These are phyloP conservation scores for Drosophila anomelani DNA, from an alignment of 2,888 invertebrate genomes.

Conservation along the genomic window DNA sequence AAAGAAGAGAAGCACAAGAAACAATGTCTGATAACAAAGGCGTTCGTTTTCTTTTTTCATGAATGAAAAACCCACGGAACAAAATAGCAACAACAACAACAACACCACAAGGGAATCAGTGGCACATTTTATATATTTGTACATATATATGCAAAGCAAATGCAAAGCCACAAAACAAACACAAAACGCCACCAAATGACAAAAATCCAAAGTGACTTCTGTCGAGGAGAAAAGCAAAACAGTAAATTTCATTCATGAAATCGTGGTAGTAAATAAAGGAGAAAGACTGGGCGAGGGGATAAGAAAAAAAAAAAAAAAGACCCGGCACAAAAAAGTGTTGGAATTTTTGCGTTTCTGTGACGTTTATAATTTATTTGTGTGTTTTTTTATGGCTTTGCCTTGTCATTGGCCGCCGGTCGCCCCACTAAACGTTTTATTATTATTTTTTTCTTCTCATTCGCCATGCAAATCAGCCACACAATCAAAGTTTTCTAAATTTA, in stretches of 20 bases:
- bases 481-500: conserved; percentile 38
- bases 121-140: conserved; percentile 59
- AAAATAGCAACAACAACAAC: conserved; percentile 8
- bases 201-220: conserved; percentile 57
- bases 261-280: conserved; percentile 24
- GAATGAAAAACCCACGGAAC: conserved; percentile 53
- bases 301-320: not conserved
- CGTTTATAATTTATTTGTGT: conserved; percentile 49
- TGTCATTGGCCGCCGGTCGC: conserved; percentile 25
- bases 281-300: conserved; percentile 2
- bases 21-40: conserved; percentile 62
- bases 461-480: conserved; percentile 21
- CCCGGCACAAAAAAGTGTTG: conserved; percentile 13
- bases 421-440: conserved; percentile 22
- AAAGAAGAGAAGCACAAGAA: conserved; percentile 26
- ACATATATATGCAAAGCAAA: conserved; percentile 7
- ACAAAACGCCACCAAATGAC: conserved; percentile 60
- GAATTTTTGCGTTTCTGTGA: conserved; percentile 46
- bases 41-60: conserved; percentile 58
- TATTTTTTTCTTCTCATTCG: conserved; percentile 8
- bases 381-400: conserved; percentile 38
- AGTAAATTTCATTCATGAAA: conserved; percentile 73
- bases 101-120: conserved; percentile 5
- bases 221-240: conserved; percentile 42
- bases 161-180: conserved; percentile 36